Percentiles rank a stretch among this genome's conserved stretches.
These are phyloP conservation scores for Falco biarmicus DNA, from an alignment of 2,797 vertebrate species.

Conservation along the genomic window DNA sequence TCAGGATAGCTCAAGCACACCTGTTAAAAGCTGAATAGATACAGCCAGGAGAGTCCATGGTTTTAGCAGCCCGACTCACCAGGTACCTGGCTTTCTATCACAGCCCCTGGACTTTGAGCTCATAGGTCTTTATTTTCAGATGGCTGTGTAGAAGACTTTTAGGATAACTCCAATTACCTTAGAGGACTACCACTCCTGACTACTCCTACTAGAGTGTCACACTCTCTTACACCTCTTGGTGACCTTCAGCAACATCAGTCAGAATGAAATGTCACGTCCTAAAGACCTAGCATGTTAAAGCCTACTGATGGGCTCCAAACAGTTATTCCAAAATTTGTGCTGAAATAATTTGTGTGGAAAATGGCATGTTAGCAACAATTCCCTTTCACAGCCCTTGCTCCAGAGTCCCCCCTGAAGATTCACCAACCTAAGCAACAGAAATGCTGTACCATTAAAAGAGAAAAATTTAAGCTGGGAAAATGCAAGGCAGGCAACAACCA, in stretches of 20 bases:
- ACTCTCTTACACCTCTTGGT: background rate
- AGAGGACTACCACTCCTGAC: background rate
- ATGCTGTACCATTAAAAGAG: background rate
- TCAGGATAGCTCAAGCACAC: background rate
- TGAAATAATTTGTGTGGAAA: background rate
- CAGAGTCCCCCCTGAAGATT: background rate
- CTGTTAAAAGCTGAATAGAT: background rate
- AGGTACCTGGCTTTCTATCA: background rate
- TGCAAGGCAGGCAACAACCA: background rate
- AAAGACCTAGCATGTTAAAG: background rate
- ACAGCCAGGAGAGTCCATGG: background rate
- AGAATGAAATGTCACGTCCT: background rate
- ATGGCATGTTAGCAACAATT: background rate
- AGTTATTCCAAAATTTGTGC: background rate
- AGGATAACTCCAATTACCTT: background rate
- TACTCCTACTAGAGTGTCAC: background rate
- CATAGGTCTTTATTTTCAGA: background rate
- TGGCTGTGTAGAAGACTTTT: background rate
- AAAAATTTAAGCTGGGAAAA: background rate
- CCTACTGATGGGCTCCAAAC: background rate
- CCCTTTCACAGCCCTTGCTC: background rate
- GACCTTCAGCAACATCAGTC: background rate
- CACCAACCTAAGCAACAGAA: background rate
- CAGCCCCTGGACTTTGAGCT: background rate
- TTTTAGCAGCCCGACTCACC: background rate